These are phyloP conservation scores for Flexamia atlantica DNA, from an alignment of 2,888 invertebrate genomes.

Conservation along the genomic window DNA sequence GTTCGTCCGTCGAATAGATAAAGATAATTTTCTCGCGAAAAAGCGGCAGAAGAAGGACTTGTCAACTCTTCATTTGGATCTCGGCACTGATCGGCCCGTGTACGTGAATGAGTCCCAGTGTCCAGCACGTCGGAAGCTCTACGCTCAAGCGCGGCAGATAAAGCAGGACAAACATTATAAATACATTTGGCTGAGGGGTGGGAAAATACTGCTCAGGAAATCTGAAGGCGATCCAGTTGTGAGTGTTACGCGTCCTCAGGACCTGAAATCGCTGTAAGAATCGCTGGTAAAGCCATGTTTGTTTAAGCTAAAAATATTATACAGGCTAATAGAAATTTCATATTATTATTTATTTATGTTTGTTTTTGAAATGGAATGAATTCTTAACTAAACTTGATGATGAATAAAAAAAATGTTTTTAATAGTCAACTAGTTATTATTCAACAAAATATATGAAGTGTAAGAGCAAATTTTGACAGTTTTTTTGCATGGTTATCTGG, in stretches of 20 bases:
- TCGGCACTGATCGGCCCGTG: constrained; percentile 32
- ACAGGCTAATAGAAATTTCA: neutral
- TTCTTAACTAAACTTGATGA: neutral
- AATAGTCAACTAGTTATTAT: neutral
- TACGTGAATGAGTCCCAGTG: constrained; percentile 47
- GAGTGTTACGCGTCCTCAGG: neutral
- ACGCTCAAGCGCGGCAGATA: constrained; percentile 20
- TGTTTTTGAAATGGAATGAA: neutral
- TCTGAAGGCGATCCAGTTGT: constrained; percentile 16
- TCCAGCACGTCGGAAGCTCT: neutral
- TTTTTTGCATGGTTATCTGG: constrained; percentile 5
- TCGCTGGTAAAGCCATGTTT: neutral
- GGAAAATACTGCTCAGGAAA: constrained; percentile 57
- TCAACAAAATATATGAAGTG: constrained; percentile 10
- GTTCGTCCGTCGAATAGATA: constrained; percentile 23
- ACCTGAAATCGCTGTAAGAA: neutral
- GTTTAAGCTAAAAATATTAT: neutral
- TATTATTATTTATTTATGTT: neutral
- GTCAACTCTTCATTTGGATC: constrained; percentile 7
- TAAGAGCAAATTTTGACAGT: constrained; percentile 5
- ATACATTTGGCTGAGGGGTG: constrained; percentile 54
- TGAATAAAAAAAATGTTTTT: neutral
- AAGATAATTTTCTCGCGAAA: constrained; percentile 9
- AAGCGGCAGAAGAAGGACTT: constrained; percentile 28
- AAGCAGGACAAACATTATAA: constrained; percentile 41